Evolutionary conservation across 2,797 vertebrate species (phyloP).

Genomic region (Natrix natrix): DNA sequence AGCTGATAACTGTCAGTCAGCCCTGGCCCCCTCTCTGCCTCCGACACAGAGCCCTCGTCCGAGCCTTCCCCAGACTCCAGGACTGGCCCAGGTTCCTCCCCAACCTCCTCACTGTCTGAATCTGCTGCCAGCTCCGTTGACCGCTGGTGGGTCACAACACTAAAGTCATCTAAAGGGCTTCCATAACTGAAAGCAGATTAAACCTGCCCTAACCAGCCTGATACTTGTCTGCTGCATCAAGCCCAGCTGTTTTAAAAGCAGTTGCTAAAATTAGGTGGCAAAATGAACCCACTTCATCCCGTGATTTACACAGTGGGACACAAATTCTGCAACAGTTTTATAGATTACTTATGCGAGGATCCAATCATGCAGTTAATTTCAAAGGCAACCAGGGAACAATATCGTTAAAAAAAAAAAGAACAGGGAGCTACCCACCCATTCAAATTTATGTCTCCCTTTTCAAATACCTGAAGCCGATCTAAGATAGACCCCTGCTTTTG

Average conservation of each 20-base stretch:
- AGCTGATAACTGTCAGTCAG: too few relatives aligned
- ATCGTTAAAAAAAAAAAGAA: background rate
- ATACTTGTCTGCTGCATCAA: background rate
- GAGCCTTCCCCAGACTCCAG: too few relatives aligned
- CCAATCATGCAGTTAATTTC: background rate
- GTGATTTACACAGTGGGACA: background rate
- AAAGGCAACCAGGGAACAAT: background rate
- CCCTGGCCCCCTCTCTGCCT: too few relatives aligned
- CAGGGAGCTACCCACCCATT: background rate
- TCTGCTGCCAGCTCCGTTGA: too few relatives aligned
- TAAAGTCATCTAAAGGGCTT: background rate
- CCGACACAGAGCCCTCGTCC: too few relatives aligned
- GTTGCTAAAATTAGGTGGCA: background rate
- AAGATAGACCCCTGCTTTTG: background rate
- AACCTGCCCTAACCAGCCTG: background rate
- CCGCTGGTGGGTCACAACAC: too few relatives aligned
- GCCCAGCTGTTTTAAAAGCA: background rate
- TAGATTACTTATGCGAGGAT: background rate
- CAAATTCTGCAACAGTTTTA: slow-evolving; percentile 1
- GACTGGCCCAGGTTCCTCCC: too few relatives aligned
- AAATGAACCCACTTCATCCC: background rate
- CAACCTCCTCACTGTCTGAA: too few relatives aligned
- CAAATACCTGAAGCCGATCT: background rate
- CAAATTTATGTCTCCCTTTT: background rate
- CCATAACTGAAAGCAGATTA: background rate